Conservation (phyloP, 2,113 vertebrate genomes). For the Cyanoderma ruficeps region DNA sequence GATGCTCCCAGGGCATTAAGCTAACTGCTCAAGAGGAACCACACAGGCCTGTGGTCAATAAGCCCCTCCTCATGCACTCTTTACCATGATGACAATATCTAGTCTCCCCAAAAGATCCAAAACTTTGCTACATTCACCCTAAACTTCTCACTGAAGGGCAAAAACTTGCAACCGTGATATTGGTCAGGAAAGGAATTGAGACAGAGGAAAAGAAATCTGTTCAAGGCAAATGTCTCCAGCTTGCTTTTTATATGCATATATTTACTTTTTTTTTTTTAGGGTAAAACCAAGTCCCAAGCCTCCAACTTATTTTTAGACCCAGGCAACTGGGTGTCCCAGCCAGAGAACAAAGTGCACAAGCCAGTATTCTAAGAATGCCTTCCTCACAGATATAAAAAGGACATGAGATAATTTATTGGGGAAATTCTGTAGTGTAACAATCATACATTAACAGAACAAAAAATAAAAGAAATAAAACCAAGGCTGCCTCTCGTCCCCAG, state of each 20-base stretch:
- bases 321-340: conserved; percentile 19
- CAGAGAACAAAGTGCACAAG: background rate
- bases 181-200: background rate
- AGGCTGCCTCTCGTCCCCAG: conserved; percentile 20
- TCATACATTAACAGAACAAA: conserved; percentile 34
- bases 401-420: conserved; percentile 46
- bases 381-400: conserved; percentile 59
- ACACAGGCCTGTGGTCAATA: background rate
- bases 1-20: background rate
- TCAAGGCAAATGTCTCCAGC: background rate
- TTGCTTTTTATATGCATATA: background rate
- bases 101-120: background rate
- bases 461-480: background rate
- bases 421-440: conserved; percentile 50
- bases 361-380: conserved; percentile 59
- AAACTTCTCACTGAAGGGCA: background rate
- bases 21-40: background rate
- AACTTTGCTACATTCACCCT: background rate
- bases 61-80: background rate
- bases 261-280: background rate
- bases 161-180: background rate
- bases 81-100: background rate
- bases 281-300: background rate
- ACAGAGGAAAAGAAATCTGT: background rate
- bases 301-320: conserved; percentile 67